Evolutionary conservation across 2,888 invertebrate species (phyloP).

Genomic region (Cylindroiulus punctatus): DNA sequence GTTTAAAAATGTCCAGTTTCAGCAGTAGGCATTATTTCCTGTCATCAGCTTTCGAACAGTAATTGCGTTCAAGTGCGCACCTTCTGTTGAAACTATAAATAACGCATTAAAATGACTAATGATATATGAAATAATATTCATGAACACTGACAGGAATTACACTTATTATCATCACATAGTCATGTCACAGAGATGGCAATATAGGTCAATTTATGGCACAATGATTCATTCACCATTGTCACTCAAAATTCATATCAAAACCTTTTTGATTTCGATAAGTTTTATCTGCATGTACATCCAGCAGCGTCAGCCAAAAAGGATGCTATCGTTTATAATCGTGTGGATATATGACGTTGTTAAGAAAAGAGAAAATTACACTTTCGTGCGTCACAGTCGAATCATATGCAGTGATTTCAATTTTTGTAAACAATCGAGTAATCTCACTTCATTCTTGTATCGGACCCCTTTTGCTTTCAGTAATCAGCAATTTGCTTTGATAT

Average conservation of each 20-base stretch:
- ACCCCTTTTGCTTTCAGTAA: background rate
- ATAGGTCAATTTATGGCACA: background rate
- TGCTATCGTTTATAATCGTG: too few relatives aligned
- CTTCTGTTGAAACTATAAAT: too few relatives aligned
- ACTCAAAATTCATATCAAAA: too few relatives aligned
- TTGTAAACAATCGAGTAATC: background rate
- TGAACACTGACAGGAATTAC: too few relatives aligned
- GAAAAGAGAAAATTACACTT: background rate
- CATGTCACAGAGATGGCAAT: background rate
- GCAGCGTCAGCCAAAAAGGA: background rate
- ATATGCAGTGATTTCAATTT: background rate
- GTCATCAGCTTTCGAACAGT: too few relatives aligned
- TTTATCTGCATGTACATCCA: background rate
- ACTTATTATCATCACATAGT: too few relatives aligned
- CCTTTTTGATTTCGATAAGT: background rate
- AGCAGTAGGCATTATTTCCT: too few relatives aligned
- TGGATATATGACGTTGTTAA: background rate
- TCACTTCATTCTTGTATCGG: background rate
- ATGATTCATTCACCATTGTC: background rate
- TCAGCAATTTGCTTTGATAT: background rate
- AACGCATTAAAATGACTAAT: too few relatives aligned
- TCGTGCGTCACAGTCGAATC: background rate
- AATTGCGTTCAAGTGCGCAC: too few relatives aligned
- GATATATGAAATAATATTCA: too few relatives aligned
- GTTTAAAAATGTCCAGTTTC: too few relatives aligned